Conservation (phyloP, 2,113 vertebrate genomes). For the Garra rufa region DNA sequence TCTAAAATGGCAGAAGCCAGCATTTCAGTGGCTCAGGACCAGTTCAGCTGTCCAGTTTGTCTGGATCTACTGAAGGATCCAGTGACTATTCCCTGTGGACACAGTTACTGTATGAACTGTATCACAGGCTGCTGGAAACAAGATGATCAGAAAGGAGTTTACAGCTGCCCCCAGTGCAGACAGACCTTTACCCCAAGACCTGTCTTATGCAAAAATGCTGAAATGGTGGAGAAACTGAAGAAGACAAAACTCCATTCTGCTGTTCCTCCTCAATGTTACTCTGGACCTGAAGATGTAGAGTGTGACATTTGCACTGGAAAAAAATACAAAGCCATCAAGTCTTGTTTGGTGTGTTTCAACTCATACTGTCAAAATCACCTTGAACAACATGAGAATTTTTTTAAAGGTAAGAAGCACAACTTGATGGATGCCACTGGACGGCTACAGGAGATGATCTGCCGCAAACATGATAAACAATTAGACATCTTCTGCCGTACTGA, state of each 20-base stretch:
- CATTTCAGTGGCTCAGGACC: not conserved
- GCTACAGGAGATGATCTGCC: constrained; percentile 42
- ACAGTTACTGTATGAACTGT: not conserved
- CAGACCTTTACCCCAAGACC: not conserved
- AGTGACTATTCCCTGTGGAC: constrained; percentile 8
- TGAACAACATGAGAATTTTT: not conserved
- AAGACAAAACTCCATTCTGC: not conserved
- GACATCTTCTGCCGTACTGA: constrained; percentile 43
- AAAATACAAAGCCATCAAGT: constrained; percentile 6
- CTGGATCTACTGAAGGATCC: constrained; percentile 2
- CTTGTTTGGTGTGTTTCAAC: constrained; percentile 2
- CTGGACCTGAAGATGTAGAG: constrained; percentile 7
- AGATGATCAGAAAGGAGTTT: not conserved
- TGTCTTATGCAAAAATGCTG: not conserved
- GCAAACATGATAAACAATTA: constrained; percentile 32
- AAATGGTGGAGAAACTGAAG: constrained; percentile 26
- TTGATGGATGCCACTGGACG: constrained; percentile 5
- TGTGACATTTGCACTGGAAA: not conserved
- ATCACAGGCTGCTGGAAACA: constrained; percentile 23
- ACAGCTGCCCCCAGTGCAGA: not conserved
- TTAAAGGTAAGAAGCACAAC: constrained; percentile 6
- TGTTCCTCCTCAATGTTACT: not conserved
- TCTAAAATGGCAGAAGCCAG: not conserved
- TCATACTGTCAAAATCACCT: constrained; percentile 11
- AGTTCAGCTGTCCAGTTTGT: not conserved